Conservation (phyloP, 2,888 invertebrate species). For the Ochlodes sylvanus region DNA sequence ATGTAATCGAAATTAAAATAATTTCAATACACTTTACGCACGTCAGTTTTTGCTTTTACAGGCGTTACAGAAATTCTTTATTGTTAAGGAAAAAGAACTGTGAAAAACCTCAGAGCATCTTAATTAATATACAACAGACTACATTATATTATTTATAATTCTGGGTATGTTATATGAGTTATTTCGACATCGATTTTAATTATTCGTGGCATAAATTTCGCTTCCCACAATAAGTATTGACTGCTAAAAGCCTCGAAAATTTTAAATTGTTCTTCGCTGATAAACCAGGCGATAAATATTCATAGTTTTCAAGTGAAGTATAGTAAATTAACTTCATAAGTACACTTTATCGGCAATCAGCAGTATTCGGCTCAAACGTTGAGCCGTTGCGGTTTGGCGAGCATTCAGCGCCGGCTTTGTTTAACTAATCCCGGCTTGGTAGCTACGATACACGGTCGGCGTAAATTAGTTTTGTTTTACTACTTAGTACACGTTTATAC, state of each 20-base stretch:
- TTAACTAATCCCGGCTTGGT: slow-evolving; percentile 30
- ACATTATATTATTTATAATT: no score
- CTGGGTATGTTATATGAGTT: no score
- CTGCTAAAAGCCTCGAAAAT: no score
- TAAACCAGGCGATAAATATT: no score
- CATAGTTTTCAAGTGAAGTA: background rate
- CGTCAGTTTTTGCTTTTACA: background rate
- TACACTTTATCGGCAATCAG: slow-evolving; percentile 39
- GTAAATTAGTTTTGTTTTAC: slow-evolving; percentile 30
- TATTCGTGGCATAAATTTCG: no score
- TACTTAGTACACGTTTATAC: background rate
- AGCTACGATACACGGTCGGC: slow-evolving; percentile 19
- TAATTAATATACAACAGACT: no score
- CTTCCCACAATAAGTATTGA: no score
- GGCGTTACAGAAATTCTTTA: no score
- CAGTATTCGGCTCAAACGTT: slow-evolving; percentile 41
- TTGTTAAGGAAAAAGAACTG: no score
- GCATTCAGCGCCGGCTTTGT: slow-evolving; percentile 40
- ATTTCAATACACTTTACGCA: background rate
- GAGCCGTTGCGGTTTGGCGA: slow-evolving; percentile 43
- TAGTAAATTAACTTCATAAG: slow-evolving; percentile 2
- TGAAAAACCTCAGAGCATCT: no score
- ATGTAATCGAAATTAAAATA: background rate
- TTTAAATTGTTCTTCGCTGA: no score
- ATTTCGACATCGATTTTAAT: no score